Evolutionary conservation across 2,888 invertebrate genomes (phyloP), one percentile per base, ranked within the genome.

Genomic region (Acholoe squamosa): DNA sequence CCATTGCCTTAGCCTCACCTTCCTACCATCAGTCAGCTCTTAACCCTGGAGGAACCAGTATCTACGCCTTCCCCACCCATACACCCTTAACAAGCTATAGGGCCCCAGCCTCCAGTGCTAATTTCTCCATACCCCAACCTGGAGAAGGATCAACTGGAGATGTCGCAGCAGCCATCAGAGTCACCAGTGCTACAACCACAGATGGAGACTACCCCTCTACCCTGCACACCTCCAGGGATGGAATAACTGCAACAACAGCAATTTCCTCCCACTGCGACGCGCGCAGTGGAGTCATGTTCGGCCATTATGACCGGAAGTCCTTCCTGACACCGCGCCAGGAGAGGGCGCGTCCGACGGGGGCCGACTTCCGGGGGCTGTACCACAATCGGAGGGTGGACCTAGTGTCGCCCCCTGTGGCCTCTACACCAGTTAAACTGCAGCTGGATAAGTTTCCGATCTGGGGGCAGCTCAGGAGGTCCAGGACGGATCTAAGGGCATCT

Each of bases 401-500:
- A 10, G 86, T 86, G 86, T 86, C 86, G 16, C 86, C 86, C 31
- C 86, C 86, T n/a, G 54, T 25, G 16, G 52, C 86, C 54, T 86
- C 86, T 19, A 52, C 86, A 0, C 25, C 86, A 0, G 86, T 86
- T 16, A 52, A 33, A 52, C 52, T 86, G 1, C 86, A 86, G 56
- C 86, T 86, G 86, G 54, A 86, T 54, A 86, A 86, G 56, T 86
- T 86, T 28, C 86, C 86, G n/a, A 54, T 86, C 54, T 86, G 86
- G 86, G 86, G 86, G 28, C 54, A 54, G 56, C 31, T 86, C 31
- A 52, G 86, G 28, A 14, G 54, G 52, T 52, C 86, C 25, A 52
- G 31, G 10, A 86, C 86, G 1, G 86, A 86, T 19, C 86, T 86
- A 0, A n/a, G 86, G 25, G 16, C 28, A 14, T 86, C 86, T 54